phyloP scores from a whole-genome alignment of 2,888 invertebrate genomes.

The Aporophyla nigra region DNA sequence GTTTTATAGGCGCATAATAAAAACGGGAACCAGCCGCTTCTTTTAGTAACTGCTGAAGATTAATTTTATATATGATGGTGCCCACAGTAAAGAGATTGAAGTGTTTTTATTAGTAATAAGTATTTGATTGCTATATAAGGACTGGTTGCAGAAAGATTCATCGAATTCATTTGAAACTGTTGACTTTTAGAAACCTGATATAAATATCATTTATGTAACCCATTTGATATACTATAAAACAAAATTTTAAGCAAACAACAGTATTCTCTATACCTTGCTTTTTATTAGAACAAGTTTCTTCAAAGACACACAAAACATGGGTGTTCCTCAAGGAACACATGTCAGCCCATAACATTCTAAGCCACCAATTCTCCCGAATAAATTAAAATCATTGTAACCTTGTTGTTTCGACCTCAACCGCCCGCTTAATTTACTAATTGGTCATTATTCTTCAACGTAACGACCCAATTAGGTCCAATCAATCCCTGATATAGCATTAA shows the following conservation, averaged over 20 bases:
- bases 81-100: slow-evolving; percentile 78
- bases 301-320: slow-evolving; percentile 17
- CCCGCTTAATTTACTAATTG: slow-evolving; percentile 87
- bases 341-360: slow-evolving; percentile 65
- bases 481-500: slow-evolving; percentile 85
- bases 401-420: slow-evolving; percentile 77
- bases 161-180: slow-evolving; percentile 34
- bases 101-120: slow-evolving; percentile 66
- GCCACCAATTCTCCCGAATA: slow-evolving; percentile 70
- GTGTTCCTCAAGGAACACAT: slow-evolving; percentile 71
- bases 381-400: slow-evolving; percentile 75
- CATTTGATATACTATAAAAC: not conserved
- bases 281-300: not conserved
- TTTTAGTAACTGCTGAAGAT: slow-evolving; percentile 81
- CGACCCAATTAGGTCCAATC: slow-evolving; percentile 88
- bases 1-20: slow-evolving; percentile 85
- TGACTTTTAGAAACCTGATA: not conserved
- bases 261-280: too few relatives aligned
- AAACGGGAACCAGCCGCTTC: slow-evolving; percentile 82
- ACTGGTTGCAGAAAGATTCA: slow-evolving; percentile 27
- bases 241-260: not conserved
- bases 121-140: slow-evolving; percentile 39
- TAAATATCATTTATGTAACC: not conserved
- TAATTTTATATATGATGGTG: slow-evolving; percentile 78
- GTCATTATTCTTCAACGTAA: slow-evolving; percentile 86